A percentile compares a stretch with the other conserved stretches of the same genome.
phyloP scores from a whole-genome alignment of 1,140 invertebrate species.

The Paracyclopina nana region DNA sequence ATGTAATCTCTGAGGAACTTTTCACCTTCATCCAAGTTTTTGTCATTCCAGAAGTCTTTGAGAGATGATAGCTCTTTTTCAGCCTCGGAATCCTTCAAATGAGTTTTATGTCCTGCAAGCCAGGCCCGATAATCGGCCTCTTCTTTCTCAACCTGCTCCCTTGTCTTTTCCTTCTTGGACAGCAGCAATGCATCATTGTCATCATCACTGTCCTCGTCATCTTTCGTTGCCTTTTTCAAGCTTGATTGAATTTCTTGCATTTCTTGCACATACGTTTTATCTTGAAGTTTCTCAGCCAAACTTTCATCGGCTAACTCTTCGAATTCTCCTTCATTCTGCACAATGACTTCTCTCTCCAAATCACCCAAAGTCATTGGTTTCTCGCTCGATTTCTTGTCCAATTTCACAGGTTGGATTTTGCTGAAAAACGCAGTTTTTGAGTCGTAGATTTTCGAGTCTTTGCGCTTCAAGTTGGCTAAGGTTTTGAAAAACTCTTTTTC shows the following conservation, averaged over 20 bases:
- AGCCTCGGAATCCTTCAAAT: slow-evolving; percentile 40
- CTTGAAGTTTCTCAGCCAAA: slow-evolving; percentile 5
- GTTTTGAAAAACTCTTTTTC: slow-evolving; percentile 7
- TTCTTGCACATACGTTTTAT: slow-evolving; percentile 19
- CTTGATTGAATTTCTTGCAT: slow-evolving; percentile 19
- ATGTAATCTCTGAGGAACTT: slow-evolving; percentile 80
- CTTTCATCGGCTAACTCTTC: slow-evolving; percentile 15
- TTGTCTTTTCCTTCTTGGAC: slow-evolving; percentile 4
- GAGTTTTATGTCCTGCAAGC: slow-evolving; percentile 49
- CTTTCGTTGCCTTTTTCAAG: slow-evolving; percentile 18
- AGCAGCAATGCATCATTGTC: slow-evolving; percentile 14
- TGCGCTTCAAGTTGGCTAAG: slow-evolving; percentile 26
- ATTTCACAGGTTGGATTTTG: slow-evolving; percentile 17
- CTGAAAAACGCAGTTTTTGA: slow-evolving; percentile 25
- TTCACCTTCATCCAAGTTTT: slow-evolving; percentile 57
- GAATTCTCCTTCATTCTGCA: slow-evolving; percentile 27
- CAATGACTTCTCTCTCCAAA: slow-evolving; percentile 30
- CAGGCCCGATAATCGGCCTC: slow-evolving; percentile 55
- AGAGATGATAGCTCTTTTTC: slow-evolving; percentile 45
- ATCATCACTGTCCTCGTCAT: slow-evolving; percentile 20
- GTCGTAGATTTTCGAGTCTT: slow-evolving; percentile 33
- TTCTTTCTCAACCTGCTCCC: slow-evolving; percentile 33
- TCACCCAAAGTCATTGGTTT: slow-evolving; percentile 30
- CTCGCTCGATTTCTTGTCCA: slow-evolving; percentile 23
- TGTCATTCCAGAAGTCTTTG: slow-evolving; percentile 62